These are phyloP conservation scores for Lepetodrilus schrolli DNA, from an alignment of 2,888 invertebrate genomes.

Conservation along the genomic window DNA sequence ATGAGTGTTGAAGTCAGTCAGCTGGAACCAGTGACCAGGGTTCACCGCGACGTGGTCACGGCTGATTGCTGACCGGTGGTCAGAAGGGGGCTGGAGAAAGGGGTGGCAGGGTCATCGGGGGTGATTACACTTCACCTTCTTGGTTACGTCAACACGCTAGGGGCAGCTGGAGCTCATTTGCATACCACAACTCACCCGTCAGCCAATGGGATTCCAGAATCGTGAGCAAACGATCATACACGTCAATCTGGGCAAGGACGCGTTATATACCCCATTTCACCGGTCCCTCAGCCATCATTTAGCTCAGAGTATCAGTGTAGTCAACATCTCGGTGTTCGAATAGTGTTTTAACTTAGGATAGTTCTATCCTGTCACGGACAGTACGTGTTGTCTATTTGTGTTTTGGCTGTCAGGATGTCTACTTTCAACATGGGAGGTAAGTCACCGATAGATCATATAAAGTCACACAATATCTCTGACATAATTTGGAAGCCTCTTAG, in stretches of 20 bases:
- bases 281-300: neutral
- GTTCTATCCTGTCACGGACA: no score
- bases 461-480: no score
- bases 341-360: neutral
- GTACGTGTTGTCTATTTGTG: no score
- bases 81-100: neutral
- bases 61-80: neutral
- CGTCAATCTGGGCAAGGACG: neutral
- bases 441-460: no score
- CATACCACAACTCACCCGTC: neutral
- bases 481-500: no score
- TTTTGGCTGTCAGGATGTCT: no score
- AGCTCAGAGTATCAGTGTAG: neutral
- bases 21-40: conserved; percentile 2
- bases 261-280: neutral
- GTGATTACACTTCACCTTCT: neutral
- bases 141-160: neutral
- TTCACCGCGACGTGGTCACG: neutral
- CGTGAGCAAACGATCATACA: neutral
- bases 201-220: neutral
- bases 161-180: conserved; percentile 3
- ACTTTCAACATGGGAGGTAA: no score
- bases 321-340: neutral
- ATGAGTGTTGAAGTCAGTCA: neutral
- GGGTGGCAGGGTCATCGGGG: neutral